These are phyloP conservation scores for Merodon equestris DNA, from an alignment of 2,888 invertebrate genomes.

Conservation along the genomic window DNA sequence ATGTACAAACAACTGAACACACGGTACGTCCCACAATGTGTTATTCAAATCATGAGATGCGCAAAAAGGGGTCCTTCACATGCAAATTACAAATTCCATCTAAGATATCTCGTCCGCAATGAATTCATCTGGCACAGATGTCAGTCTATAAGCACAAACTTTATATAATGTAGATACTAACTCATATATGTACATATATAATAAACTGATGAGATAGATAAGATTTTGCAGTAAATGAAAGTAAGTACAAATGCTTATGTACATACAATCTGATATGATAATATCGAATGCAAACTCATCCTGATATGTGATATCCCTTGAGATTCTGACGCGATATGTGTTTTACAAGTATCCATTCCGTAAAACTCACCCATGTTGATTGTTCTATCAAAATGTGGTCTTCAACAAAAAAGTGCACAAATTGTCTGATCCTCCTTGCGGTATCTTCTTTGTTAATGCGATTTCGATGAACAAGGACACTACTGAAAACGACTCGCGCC, in stretches of 20 bases:
- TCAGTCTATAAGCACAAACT: constrained; percentile 32
- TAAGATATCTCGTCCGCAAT: constrained; percentile 55
- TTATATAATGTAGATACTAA: too few relatives aligned
- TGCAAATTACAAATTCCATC: constrained; percentile 62
- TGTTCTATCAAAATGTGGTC: background rate
- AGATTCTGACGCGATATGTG: constrained; percentile 42
- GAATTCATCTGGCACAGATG: constrained; percentile 62
- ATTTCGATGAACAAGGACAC: constrained; percentile 45
- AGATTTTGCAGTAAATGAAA: constrained; percentile 62
- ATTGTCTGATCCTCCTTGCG: constrained; percentile 24
- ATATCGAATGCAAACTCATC: constrained; percentile 58
- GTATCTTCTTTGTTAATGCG: constrained; percentile 40
- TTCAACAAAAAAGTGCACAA: background rate
- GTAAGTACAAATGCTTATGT: too few relatives aligned
- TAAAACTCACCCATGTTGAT: too few relatives aligned
- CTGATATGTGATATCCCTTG: constrained; percentile 45
- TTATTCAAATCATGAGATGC: constrained; percentile 58
- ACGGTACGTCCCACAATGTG: constrained; percentile 23
- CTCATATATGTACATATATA: constrained; percentile 1
- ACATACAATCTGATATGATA: background rate
- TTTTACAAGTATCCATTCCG: background rate
- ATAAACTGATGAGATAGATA: constrained; percentile 29
- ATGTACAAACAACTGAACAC: too few relatives aligned
- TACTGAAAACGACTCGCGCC: constrained; percentile 15
- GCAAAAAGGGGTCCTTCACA: constrained; percentile 53